Percentiles rank a stretch among this genome's conserved stretches.
Conservation (phyloP, 1,140 invertebrate species). For the roundworm (Caenorhabditis elegans) region WBcel235 BX284602.5:5913501-5914000, state of each 20-base stretch:
- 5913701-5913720: no score
- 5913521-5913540: background rate
- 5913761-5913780: background rate
- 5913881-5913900: background rate
- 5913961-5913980: no score
- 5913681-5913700: no score
- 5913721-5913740: no score
- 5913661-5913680: no score
- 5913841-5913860: background rate
- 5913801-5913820: no score
- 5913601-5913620: background rate
- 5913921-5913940: background rate
- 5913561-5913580: background rate
- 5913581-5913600: background rate
- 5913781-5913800: no score
- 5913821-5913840: no score
- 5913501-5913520: background rate
- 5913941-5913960: no score
- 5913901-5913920: background rate
- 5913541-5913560: background rate
- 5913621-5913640: background rate
- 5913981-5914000: no score
- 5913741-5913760: background rate
- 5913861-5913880: conserved; percentile 20
- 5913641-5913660: background rate